Evolutionary conservation across 2,888 invertebrate genomes (phyloP).

Genomic region (Folsomia candida): DNA sequence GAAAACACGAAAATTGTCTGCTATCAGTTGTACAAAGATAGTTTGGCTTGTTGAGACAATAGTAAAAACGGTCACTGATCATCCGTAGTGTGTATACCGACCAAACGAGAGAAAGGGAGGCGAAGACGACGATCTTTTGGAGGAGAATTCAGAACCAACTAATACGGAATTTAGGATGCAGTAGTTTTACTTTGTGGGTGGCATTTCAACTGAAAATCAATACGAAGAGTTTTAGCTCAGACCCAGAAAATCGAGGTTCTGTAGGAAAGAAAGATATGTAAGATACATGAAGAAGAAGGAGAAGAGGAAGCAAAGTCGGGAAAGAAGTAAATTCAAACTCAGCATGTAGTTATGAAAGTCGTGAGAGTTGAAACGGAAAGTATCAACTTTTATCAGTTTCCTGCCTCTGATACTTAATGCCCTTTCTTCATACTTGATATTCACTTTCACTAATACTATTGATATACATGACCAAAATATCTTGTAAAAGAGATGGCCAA

Average conservation of each 20-base stretch:
- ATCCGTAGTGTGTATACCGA: background rate
- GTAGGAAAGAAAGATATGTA: slow-evolving; percentile 28
- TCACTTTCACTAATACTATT: background rate
- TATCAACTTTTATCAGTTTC: background rate
- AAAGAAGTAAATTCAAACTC: slow-evolving; percentile 21
- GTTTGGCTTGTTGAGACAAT: background rate
- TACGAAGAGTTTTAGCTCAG: slow-evolving; percentile 24
- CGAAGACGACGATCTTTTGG: background rate
- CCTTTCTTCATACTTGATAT: background rate
- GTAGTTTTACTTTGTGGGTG: slow-evolving; percentile 28
- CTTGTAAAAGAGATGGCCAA: background rate
- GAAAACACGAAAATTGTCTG: background rate
- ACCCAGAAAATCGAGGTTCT: slow-evolving; percentile 19
- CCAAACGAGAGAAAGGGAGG: background rate
- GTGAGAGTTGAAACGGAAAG: background rate
- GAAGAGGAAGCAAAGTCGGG: slow-evolving; percentile 22
- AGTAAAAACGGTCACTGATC: background rate
- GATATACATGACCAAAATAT: background rate
- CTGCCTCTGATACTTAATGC: background rate
- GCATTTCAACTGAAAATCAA: slow-evolving; percentile 49
- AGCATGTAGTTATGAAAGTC: background rate
- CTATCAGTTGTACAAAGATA: background rate
- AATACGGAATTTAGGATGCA: background rate
- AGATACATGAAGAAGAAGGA: background rate
- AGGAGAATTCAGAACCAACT: background rate